Conservation (phyloP, 2,113 vertebrate species). For the Platysteira castanea region DNA sequence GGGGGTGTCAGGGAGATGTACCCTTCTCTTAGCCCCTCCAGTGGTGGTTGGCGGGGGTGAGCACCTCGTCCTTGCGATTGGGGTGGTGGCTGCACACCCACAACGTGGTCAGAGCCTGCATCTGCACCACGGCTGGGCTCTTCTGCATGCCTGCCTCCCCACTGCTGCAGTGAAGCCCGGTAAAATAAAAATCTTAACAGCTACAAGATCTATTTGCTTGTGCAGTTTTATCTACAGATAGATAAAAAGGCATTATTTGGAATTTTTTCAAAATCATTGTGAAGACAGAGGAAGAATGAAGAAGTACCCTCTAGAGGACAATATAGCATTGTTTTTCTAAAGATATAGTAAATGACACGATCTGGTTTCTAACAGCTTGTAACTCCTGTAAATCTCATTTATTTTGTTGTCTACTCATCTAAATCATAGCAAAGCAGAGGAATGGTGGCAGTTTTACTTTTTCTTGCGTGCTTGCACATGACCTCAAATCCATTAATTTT, state of each 20-base stretch:
- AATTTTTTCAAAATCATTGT: not conserved
- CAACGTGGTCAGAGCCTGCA: not conserved
- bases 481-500: not conserved
- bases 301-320: not conserved
- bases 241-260: not conserved
- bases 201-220: not conserved
- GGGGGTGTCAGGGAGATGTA: rapidly evolving
- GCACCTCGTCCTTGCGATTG: rapidly evolving
- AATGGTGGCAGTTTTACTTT: not conserved
- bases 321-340: not conserved
- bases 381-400: not conserved
- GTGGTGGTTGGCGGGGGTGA: rapidly evolving
- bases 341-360: not conserved
- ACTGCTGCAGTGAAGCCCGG: not conserved
- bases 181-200: not conserved
- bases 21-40: not conserved
- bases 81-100: not conserved
- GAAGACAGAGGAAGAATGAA: not conserved
- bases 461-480: not conserved
- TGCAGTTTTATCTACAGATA: not conserved
- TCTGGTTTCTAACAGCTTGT: not conserved
- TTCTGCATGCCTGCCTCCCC: rapidly evolving
- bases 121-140: not conserved
- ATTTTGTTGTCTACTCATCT: not conserved
- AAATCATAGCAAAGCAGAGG: not conserved